Conservation (phyloP, 2,888 invertebrate genomes). For the Drosophila acutilabella region DNA sequence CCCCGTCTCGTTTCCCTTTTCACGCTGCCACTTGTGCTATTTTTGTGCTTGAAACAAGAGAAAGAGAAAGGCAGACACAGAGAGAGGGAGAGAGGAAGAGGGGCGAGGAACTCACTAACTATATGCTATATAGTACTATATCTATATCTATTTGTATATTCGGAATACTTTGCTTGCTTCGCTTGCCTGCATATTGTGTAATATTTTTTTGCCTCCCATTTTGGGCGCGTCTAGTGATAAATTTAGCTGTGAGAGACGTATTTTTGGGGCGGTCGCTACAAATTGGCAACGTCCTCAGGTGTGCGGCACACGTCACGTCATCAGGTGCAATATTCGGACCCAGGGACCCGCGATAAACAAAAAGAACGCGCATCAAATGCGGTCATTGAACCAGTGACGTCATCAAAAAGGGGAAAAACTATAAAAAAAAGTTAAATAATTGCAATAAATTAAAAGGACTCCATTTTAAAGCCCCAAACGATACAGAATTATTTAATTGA, state of each 20-base stretch:
- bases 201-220: slow-evolving; percentile 48
- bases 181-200: slow-evolving; percentile 66
- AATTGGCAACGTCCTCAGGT: slow-evolving; percentile 56
- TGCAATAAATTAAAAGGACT: too few relatives aligned
- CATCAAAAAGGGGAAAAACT: background rate
- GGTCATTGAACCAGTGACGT: slow-evolving; percentile 64
- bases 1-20: background rate
- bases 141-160: background rate
- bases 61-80: slow-evolving; percentile 1
- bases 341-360: background rate
- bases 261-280: slow-evolving; percentile 28
- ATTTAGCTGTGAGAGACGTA: slow-evolving; percentile 50
- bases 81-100: slow-evolving; percentile 24
- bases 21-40: slow-evolving; percentile 38
- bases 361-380: slow-evolving; percentile 3
- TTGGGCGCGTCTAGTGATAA: slow-evolving; percentile 62
- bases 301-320: slow-evolving; percentile 44
- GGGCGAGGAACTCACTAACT: slow-evolving; percentile 6
- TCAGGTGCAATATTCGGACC: slow-evolving; percentile 28
- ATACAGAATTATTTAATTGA: too few relatives aligned
- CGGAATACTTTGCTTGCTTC: background rate
- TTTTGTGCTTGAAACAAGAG: slow-evolving; percentile 32
- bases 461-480: too few relatives aligned
- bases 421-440: background rate
- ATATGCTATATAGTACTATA: slow-evolving; percentile 7